These are phyloP conservation scores for Tortrix viridana DNA, from an alignment of 2,888 invertebrate species.

Conservation along the genomic window DNA sequence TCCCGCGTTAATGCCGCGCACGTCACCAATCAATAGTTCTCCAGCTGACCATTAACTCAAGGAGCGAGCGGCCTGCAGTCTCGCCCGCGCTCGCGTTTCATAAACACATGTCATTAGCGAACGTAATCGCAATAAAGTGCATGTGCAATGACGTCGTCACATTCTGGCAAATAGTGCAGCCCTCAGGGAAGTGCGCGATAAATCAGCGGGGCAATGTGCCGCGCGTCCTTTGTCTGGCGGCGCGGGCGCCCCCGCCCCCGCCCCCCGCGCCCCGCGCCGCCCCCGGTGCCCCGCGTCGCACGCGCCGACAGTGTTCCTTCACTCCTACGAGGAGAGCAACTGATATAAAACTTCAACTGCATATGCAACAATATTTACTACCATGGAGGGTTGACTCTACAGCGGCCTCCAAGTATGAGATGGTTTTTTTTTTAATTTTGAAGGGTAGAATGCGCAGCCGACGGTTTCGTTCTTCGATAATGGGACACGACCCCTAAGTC, in stretches of 20 bases:
- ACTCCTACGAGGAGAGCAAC: too few species aligned
- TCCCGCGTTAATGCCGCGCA: too few species aligned
- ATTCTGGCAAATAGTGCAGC: constrained; percentile 11
- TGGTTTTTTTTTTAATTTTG: too few species aligned
- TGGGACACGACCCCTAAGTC: neutral
- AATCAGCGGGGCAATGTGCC: constrained; percentile 10
- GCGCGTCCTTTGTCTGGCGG: constrained; percentile 7
- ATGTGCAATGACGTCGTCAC: constrained; percentile 14
- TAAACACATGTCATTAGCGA: constrained; percentile 2
- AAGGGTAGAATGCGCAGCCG: neutral
- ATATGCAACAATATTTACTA: too few species aligned
- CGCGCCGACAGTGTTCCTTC: neutral
- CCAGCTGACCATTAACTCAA: neutral
- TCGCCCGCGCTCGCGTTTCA: neutral
- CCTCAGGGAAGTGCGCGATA: constrained; percentile 5
- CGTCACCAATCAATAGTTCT: too few species aligned
- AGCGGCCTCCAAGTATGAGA: too few species aligned
- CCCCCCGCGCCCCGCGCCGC: constrained; percentile 37
- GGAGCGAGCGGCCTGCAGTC: neutral
- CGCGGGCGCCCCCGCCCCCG: constrained; percentile 34
- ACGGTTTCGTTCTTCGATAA: neutral
- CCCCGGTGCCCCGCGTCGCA: constrained; percentile 37
- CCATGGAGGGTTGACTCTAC: too few species aligned
- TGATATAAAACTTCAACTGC: too few species aligned
- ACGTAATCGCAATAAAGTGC: constrained; percentile 9